A percentile compares a stretch with the other conserved stretches of the same genome.
These are phyloP conservation scores for Amphipoea oculea DNA, from an alignment of 2,888 invertebrate species.

Conservation along the genomic window DNA sequence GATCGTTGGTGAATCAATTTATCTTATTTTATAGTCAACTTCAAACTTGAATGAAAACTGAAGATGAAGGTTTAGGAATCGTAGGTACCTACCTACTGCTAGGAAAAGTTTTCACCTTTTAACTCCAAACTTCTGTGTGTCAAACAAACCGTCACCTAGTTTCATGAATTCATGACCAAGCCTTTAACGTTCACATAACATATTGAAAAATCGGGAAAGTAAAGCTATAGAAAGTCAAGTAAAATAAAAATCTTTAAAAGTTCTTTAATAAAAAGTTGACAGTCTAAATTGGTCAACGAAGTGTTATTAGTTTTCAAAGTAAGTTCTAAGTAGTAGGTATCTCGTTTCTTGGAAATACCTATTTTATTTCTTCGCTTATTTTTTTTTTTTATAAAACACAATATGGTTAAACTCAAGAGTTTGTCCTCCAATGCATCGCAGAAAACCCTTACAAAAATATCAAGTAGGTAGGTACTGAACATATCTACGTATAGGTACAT, in stretches of 20 bases:
- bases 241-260: neutral
- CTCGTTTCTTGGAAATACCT: no score
- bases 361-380: neutral
- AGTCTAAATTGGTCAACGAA: neutral
- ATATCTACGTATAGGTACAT: no score
- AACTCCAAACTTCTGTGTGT: neutral
- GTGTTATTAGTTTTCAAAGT: slow-evolving; percentile 18
- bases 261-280: neutral
- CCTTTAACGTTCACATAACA: neutral
- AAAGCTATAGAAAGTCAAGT: neutral
- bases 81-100: neutral
- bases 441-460: no score
- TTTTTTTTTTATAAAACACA: neutral
- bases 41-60: neutral
- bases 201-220: neutral
- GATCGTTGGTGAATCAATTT: neutral
- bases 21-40: neutral
- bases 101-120: neutral
- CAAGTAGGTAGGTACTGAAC: no score
- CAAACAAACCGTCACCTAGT: neutral
- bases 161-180: no score
- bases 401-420: neutral
- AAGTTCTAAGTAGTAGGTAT: neutral
- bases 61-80: neutral
- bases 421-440: neutral